Evolutionary conservation across 2,113 vertebrate species (phyloP), one percentile per base, ranked within the genome.

Genomic region (Tapirus terrestris): DNA sequence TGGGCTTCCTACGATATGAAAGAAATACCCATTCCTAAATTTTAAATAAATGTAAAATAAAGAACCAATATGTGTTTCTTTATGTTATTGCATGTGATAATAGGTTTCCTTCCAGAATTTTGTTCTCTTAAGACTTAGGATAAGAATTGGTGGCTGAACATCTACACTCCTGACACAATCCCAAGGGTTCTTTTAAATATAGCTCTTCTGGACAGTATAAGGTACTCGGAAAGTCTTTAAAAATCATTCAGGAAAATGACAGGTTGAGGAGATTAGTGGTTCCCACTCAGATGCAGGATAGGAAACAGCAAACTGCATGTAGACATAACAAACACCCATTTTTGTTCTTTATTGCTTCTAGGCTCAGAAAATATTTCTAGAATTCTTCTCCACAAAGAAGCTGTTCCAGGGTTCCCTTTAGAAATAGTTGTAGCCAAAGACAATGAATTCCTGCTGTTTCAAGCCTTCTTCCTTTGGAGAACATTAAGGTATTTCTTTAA

Each of bases 291-390:
- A 36, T 43, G 7, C 56, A 73, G 77, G 51, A 72, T 48, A 96
- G 92, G 92, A 95, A 82, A 53, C 36, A 77, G 83, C 85, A 90
- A 48, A 73, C 53, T 68, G 92, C 67, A 85, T 85, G 10, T 20
- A 95, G 96, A 96, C n/a, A 31, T 95, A 96, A 95, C 96, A 87
- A 97, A 95, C 80, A 95, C 95, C 94, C 95, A 65, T 95, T 95
- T 97, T 68, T 97, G 96, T 96, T 98, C 97, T 97, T 95, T 96
- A 96, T 97, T 97, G 94, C 97, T 97, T 98, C 93, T 96, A 97
- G 97, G 97, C 95, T 97, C 96, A 97, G 97, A 97, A 97, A 97
- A 88, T 95, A 88, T 98, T 98, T 97, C 96, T 97, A 98, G 96
- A 98, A 94, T 97, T 94, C 97, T 98, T 97, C 97, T 97, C 94